Conservation (phyloP, 2,797 vertebrate species). For the Chanos chanos region DNA sequence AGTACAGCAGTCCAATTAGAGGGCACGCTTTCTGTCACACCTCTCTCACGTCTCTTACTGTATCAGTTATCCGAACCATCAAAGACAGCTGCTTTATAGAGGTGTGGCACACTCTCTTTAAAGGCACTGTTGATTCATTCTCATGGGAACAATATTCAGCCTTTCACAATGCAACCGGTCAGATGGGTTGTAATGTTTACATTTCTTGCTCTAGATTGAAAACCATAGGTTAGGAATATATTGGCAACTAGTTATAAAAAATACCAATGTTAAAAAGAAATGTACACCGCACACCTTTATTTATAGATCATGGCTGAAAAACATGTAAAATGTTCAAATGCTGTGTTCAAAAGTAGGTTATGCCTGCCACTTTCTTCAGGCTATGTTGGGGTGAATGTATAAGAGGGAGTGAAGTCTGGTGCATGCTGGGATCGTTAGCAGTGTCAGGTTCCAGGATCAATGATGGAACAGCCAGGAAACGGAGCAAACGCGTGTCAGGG, state of each 20-base stretch:
- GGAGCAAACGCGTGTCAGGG: conserved; percentile 51
- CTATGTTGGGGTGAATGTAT: background rate
- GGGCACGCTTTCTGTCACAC: conserved; percentile 61
- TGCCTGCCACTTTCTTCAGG: too few relatives aligned
- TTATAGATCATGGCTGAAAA: too few relatives aligned
- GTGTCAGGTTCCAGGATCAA: conserved; percentile 13
- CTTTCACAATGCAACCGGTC: background rate
- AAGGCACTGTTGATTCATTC: conserved; percentile 20
- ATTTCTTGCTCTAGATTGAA: background rate
- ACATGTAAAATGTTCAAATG: too few relatives aligned
- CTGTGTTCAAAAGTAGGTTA: too few relatives aligned
- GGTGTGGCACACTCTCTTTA: background rate
- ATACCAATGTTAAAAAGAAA: too few relatives aligned
- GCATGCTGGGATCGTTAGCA: conserved; percentile 24
- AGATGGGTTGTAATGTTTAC: conserved; percentile 3
- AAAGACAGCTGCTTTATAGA: conserved; percentile 41
- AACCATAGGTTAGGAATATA: conserved; percentile 19
- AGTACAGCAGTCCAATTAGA: conserved; percentile 51
- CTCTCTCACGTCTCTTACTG: conserved; percentile 59
- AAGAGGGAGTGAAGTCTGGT: background rate
- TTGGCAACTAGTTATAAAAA: too few relatives aligned
- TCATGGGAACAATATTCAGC: conserved; percentile 8
- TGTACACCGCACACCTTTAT: too few relatives aligned
- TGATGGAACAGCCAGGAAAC: conserved; percentile 21
- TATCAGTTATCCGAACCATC: conserved; percentile 38